A percentile compares a stretch with the other conserved stretches of the same genome.
phyloP scores from a whole-genome alignment of 2,888 invertebrate species.

The Synanthedon formicaeformis region DNA sequence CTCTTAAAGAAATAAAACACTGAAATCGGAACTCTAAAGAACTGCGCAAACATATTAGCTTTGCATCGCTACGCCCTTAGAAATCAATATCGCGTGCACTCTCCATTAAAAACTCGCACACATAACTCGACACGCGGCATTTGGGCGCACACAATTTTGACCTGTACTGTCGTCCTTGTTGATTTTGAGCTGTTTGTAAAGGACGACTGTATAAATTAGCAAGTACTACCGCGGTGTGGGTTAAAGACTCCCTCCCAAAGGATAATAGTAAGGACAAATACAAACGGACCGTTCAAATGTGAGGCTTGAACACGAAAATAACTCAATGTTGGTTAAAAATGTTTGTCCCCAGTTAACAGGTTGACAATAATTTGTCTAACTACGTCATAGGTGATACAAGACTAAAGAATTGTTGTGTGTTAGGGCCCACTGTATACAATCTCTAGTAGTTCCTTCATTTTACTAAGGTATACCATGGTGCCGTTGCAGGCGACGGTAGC shows the following conservation, averaged over 20 bases:
- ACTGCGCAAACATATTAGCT: conserved; percentile 39
- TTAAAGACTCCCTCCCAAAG: conserved; percentile 23
- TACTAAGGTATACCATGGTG: too few species aligned
- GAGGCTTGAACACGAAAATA: conserved; percentile 5
- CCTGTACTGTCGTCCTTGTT: conserved; percentile 31
- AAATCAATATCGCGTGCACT: conserved; percentile 16
- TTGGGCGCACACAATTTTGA: conserved; percentile 14
- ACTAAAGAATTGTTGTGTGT: too few species aligned
- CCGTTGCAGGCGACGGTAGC: too few species aligned
- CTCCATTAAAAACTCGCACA: not conserved
- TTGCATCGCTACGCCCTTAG: conserved; percentile 19
- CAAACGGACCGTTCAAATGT: conserved; percentile 11
- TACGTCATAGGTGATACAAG: too few species aligned
- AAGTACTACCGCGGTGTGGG: conserved; percentile 53
- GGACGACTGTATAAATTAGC: conserved; percentile 54
- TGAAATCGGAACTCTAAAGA: conserved; percentile 38
- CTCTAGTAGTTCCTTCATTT: too few species aligned
- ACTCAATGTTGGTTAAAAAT: not conserved
- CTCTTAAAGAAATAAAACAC: conserved; percentile 23
- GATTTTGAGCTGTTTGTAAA: conserved; percentile 48
- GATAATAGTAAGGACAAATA: conserved; percentile 34
- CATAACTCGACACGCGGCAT: not conserved
- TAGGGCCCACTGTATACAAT: too few species aligned
- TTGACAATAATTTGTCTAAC: too few species aligned
- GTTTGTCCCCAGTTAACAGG: not conserved